Conservation (phyloP, 2,113 vertebrate species). For the Cacatua alba region DNA sequence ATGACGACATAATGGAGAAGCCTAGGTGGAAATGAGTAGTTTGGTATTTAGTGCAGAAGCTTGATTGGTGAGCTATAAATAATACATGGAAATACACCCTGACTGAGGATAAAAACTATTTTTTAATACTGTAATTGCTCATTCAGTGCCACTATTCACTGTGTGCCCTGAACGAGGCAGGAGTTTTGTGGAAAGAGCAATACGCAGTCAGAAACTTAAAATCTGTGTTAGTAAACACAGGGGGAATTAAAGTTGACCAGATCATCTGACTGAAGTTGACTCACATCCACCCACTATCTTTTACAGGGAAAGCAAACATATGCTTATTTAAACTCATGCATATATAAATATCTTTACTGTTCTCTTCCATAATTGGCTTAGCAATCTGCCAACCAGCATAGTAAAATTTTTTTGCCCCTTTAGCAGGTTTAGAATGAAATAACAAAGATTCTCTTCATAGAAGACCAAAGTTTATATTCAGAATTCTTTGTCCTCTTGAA, state of each 20-base stretch:
- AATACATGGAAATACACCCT: background rate
- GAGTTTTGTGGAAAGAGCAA: constrained; percentile 24
- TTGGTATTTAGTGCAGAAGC: background rate
- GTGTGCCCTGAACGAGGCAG: background rate
- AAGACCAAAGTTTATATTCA: background rate
- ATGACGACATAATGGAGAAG: background rate
- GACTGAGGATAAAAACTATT: background rate
- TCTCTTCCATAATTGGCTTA: background rate
- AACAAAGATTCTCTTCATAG: background rate
- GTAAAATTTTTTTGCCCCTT: background rate
- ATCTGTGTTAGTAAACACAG: constrained; percentile 32
- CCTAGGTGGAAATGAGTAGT: background rate
- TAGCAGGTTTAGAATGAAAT: background rate
- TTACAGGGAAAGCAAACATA: constrained; percentile 40
- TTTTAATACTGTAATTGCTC: background rate
- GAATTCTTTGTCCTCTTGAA: background rate
- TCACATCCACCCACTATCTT: constrained; percentile 41
- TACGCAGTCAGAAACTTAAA: constrained; percentile 1
- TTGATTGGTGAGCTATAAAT: background rate
- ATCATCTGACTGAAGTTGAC: constrained; percentile 48
- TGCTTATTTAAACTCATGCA: constrained; percentile 29
- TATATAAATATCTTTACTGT: constrained; percentile 6
- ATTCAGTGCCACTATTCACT: background rate
- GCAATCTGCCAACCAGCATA: background rate
- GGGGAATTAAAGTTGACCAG: constrained; percentile 44